phyloP scores from a whole-genome alignment of 2,888 invertebrate species.

The Microctonus hyperodae region DNA sequence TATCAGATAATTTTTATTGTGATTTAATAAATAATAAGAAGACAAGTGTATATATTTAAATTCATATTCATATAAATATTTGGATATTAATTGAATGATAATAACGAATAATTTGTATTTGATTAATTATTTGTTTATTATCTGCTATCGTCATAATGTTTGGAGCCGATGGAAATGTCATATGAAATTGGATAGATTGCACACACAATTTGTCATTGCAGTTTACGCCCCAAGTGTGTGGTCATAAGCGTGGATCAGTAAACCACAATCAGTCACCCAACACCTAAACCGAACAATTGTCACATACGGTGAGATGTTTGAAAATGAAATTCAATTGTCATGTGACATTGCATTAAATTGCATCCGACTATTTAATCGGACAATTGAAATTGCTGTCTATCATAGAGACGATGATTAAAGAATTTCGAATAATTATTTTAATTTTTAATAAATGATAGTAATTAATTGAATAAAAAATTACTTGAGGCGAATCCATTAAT shows the following conservation, averaged over 20 bases:
- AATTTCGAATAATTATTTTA: no score
- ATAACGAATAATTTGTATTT: background rate
- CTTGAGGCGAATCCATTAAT: slow-evolving; percentile 83
- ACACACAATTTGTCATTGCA: slow-evolving; percentile 6
- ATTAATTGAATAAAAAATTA: slow-evolving; percentile 49
- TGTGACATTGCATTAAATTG: background rate
- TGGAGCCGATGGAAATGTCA: background rate
- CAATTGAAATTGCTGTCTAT: background rate
- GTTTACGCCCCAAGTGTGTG: slow-evolving; percentile 12
- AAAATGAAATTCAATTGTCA: background rate
- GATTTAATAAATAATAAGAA: no score
- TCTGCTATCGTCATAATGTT: background rate
- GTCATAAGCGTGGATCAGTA: slow-evolving; percentile 21
- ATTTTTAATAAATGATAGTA: background rate
- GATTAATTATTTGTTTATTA: background rate
- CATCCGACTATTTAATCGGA: background rate
- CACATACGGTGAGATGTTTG: background rate
- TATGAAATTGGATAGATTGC: slow-evolving; percentile 19
- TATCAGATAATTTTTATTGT: no score
- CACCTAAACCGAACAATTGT: slow-evolving; percentile 11
- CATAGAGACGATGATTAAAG: background rate
- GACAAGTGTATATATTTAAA: no score
- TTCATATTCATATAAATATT: no score
- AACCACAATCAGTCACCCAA: slow-evolving; percentile 34
- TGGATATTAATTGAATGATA: no score